phyloP scores from a whole-genome alignment of 2,888 invertebrate genomes.

The Lymantria monacha region DNA sequence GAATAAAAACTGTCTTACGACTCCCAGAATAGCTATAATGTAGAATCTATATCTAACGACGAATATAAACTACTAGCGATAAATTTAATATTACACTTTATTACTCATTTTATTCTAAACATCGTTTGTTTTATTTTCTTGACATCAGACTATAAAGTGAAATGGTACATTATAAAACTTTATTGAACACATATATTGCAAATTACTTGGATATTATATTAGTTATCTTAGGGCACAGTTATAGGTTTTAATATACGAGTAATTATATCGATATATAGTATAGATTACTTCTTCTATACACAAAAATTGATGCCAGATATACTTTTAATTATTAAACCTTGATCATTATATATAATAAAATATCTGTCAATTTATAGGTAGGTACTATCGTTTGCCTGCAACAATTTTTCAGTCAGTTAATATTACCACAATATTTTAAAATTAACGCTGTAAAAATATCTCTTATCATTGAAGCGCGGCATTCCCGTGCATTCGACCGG shows the following conservation, averaged over 20 bases:
- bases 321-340: too few relatives aligned
- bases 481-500: constrained; percentile 71
- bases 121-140: neutral
- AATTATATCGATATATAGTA: too few relatives aligned
- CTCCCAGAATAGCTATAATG: constrained; percentile 17
- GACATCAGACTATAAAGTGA: neutral
- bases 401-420: neutral
- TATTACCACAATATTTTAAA: constrained; percentile 49
- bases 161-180: neutral
- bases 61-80: constrained; percentile 7
- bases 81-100: neutral
- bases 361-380: too few relatives aligned
- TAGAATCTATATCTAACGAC: constrained; percentile 6
- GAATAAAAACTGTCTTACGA: constrained; percentile 21
- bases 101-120: neutral
- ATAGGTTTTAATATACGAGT: too few relatives aligned
- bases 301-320: too few relatives aligned
- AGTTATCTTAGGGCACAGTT: too few relatives aligned
- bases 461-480: constrained; percentile 61
- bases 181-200: neutral
- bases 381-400: too few relatives aligned
- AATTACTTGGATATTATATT: too few relatives aligned
- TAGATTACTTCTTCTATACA: too few relatives aligned
- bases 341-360: too few relatives aligned
- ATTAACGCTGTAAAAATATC: constrained; percentile 63